These are phyloP conservation scores for Drosophila suboccidentalis DNA, from an alignment of 2,888 invertebrate species.

Conservation along the genomic window DNA sequence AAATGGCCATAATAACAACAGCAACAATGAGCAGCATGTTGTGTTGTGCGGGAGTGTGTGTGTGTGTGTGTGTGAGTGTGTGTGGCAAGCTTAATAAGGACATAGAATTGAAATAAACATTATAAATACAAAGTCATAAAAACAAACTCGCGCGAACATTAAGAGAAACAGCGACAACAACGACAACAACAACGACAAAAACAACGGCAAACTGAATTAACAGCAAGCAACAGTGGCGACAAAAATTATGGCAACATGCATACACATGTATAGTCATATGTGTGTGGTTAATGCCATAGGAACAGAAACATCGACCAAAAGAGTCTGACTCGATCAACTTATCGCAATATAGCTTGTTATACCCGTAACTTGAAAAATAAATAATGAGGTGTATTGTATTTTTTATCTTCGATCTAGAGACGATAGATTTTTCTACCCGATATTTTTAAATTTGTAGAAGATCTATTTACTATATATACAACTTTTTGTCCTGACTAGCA, in stretches of 20 bases:
- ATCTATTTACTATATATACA: too few species aligned
- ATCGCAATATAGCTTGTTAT: too few species aligned
- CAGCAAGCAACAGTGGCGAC: conserved; percentile 45
- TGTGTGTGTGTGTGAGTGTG: conserved; percentile 32
- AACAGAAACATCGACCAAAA: neutral
- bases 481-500: too few species aligned
- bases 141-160: conserved; percentile 57
- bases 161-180: conserved; percentile 38
- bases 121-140: conserved; percentile 79
- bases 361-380: too few species aligned
- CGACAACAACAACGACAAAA: conserved; percentile 25
- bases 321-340: neutral
- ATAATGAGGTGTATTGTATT: too few species aligned
- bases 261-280: neutral
- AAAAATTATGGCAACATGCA: conserved; percentile 36
- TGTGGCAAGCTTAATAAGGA: conserved; percentile 69
- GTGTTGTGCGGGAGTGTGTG: conserved; percentile 20
- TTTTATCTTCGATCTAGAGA: too few species aligned
- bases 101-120: conserved; percentile 78
- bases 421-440: too few species aligned
- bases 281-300: neutral
- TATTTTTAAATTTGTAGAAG: too few species aligned
- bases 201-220: conserved; percentile 6
- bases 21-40: conserved; percentile 27
- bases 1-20: conserved; percentile 27